phyloP scores from a whole-genome alignment of 2,113 vertebrate species.

The Paratilapia polleni region DNA sequence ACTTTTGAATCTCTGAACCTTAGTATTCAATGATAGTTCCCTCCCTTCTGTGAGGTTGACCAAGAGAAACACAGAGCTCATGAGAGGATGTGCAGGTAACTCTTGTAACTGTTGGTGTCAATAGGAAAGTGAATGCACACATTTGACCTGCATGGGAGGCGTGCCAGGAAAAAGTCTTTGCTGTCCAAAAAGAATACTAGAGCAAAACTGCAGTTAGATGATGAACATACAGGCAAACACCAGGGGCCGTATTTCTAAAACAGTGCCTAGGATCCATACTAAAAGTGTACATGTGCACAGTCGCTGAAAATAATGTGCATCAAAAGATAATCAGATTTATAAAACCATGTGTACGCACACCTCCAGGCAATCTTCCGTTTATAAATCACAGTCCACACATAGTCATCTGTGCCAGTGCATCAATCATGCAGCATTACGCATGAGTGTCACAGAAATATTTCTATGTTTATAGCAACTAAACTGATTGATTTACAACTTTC shows the following conservation, averaged over 20 bases:
- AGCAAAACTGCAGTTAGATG: neutral
- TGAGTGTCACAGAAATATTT: neutral
- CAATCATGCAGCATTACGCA: neutral
- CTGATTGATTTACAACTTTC: neutral
- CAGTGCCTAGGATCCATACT: neutral
- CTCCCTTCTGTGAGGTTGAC: neutral
- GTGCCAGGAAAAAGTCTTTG: neutral
- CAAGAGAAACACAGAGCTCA: neutral
- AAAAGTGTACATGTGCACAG: neutral
- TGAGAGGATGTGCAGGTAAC: neutral
- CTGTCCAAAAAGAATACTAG: neutral
- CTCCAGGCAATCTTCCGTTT: neutral
- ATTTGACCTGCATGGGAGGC: neutral
- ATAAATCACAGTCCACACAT: neutral
- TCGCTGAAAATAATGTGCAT: neutral
- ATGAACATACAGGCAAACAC: neutral
- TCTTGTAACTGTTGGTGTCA: neutral
- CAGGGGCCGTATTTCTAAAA: neutral
- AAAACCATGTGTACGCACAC: neutral
- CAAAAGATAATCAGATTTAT: neutral
- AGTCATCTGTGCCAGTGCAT: neutral
- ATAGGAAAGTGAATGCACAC: neutral
- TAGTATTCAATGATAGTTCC: neutral
- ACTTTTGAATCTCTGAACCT: too few relatives aligned
- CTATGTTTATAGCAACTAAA: neutral